Evolutionary conservation across 2,113 vertebrate species (phyloP), one percentile per base, ranked within the genome.

Genomic region (Corythoichthys haematopterus): DNA sequence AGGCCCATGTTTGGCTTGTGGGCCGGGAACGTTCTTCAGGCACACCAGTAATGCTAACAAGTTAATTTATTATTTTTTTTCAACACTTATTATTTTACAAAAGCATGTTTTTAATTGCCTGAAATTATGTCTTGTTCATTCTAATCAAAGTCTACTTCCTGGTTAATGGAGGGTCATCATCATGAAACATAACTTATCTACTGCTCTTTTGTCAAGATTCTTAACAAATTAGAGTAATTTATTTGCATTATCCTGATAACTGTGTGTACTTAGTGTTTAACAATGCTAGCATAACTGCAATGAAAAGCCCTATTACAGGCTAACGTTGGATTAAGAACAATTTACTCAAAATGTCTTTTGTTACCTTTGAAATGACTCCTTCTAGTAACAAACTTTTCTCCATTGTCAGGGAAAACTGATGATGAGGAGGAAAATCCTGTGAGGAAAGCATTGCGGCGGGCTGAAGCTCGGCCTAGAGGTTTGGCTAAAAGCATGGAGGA

Each of bases 401-500:
- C 47, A 38, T 52, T 38, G 16, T 28, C 36, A 88, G 82, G 78
- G 48, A 75, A 83, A 51, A 72, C 75, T 64, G 76, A 87, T 46
- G 90, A 92, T 60, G 92, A 91, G 64, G 82, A 88, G 13, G 84
- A 87, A 68, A 89, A 88, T 74, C 91, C 92, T 53, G 85, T 95
- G 72, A 92, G 91, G 90, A 93, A 89, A 86, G 92, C 93, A 63
- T 72, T 98, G 89, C 91, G 86, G 92, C 91, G 93, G 86, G 95
- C 90, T 68, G 84, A 93, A 80, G 76, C 89, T 78, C 92, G 93
- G 80, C 92, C 93, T 65, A 89, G 91, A 80, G 90, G 89, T 87
- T 87, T 93, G 88, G 91, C 92, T 81, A 95, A 96, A 93, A 97
- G 95, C 89, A 87, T 98, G 83, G 93, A 95, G 86, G 94, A 98